Evolutionary conservation across 2,888 invertebrate species (phyloP).

Genomic region (Rhabditophanes sp.): DNA sequence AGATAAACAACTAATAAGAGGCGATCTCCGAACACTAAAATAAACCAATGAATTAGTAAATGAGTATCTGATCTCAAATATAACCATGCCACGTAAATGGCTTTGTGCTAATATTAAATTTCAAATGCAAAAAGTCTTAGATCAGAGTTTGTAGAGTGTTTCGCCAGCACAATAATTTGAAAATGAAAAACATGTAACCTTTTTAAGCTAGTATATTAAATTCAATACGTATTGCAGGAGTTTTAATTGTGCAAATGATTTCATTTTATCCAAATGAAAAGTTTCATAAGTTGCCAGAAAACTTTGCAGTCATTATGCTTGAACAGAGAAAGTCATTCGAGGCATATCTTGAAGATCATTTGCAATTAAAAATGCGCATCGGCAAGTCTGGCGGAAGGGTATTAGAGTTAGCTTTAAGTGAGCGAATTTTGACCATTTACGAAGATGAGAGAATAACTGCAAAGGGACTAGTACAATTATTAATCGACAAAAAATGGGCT

Average conservation of each 20-base stretch:
- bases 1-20: no score
- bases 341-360: slow-evolving; percentile 4
- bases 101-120: no score
- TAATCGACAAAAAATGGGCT: slow-evolving; percentile 16
- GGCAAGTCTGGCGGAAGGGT: slow-evolving; percentile 19
- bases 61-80: no score
- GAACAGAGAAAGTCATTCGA: slow-evolving; percentile 18
- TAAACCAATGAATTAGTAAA: no score
- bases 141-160: no score
- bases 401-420: slow-evolving; percentile 15
- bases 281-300: slow-evolving; percentile 15
- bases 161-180: no score
- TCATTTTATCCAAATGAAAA: slow-evolving; percentile 21
- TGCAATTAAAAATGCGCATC: slow-evolving; percentile 24
- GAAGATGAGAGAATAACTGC: slow-evolving; percentile 10
- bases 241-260: slow-evolving; percentile 20
- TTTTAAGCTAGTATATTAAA: no score
- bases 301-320: slow-evolving; percentile 21
- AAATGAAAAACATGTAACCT: no score
- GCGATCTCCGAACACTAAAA: no score
- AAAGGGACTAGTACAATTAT: slow-evolving; percentile 8
- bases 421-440: slow-evolving; percentile 13
- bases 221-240: no score
- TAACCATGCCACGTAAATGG: no score
- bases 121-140: no score